Conservation (phyloP, 2,888 invertebrate species). For the Phalera bucephala region DNA sequence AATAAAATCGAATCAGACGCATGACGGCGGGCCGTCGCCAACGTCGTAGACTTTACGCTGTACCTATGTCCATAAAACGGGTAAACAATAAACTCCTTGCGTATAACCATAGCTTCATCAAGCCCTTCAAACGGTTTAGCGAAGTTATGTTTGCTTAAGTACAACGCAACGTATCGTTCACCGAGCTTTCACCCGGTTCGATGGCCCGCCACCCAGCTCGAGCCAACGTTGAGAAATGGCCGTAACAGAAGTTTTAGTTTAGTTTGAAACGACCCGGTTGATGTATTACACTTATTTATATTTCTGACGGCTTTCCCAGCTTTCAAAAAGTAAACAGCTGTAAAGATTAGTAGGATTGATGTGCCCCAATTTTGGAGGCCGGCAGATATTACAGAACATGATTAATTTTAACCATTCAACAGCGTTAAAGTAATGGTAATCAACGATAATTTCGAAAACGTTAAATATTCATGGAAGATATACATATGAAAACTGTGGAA, state of each 20-base stretch:
- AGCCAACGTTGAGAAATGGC: slow-evolving; percentile 38
- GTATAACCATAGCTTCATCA: neutral
- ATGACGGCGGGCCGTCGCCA: slow-evolving; percentile 24
- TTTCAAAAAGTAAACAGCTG: slow-evolving; percentile 15
- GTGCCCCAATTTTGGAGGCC: slow-evolving; percentile 9
- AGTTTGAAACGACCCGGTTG: slow-evolving; percentile 35
- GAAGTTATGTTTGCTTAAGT: slow-evolving; percentile 36
- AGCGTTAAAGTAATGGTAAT: too few species aligned
- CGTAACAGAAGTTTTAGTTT: slow-evolving; percentile 35
- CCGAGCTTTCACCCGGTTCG: slow-evolving; percentile 57
- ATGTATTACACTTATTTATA: slow-evolving; percentile 29
- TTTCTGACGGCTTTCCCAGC: slow-evolving; percentile 20
- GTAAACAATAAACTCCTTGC: slow-evolving; percentile 24
- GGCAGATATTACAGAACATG: slow-evolving; percentile 7
- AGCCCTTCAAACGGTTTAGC: slow-evolving; percentile 15
- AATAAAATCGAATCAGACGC: slow-evolving; percentile 64
- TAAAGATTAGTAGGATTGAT: slow-evolving; percentile 15
- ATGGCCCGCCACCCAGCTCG: slow-evolving; percentile 40
- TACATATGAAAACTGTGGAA: too few species aligned
- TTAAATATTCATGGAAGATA: too few species aligned
- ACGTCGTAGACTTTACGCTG: slow-evolving; percentile 8
- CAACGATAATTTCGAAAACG: too few species aligned
- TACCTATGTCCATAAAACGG: slow-evolving; percentile 6
- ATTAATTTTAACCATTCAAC: slow-evolving; percentile 3
- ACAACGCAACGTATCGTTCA: slow-evolving; percentile 27